Evolutionary conservation across 2,888 invertebrate genomes (phyloP), one percentile per base, ranked within the genome.

Genomic region (Empis stercorea): DNA sequence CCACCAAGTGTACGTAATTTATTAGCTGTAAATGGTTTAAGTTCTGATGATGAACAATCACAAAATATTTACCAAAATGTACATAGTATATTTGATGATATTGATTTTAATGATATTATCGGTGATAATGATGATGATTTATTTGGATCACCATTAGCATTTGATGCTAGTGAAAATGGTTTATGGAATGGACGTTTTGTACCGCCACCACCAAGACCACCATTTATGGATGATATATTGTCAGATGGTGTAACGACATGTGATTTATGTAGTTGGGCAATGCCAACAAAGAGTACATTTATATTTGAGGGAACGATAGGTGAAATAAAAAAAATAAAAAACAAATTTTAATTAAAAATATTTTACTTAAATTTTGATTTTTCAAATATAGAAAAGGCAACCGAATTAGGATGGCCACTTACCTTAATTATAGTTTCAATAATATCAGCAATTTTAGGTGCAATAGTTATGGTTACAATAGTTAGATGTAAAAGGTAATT

Each of bases 251-350:
- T 81, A 55, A 81, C 81, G 58, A 81, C 81, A 58, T 82, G 82
- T 66, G 82, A 82, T 69, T 73, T 82, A 56, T 82, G 82, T 67
- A 74, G 80, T 54, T 82, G 82, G 82, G 81, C 82, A 54, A 67
- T 76, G 78, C 74, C 75, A 73, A 48, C 50, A 54, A 73, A 74
- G 64, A 72, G 71, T 62, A 71, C 72, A 48, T 74, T 69, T 65
- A 74, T 71, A 54, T 69, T 75, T 49, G 79, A 79, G 60, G 73
- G 74, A 52, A 73, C 76, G 56, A 72, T 76, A 62, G 78, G 79
- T 79, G 60, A 71, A 73, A 56, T 47, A 34, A 34, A 34, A 34
- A 13, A 5, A 13, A 32, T 5, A 32, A 5, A 32, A 39, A 20
- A 20, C 20, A 3, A 23, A 4, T 23, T 20, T 5, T 20, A 13